phyloP scores from a whole-genome alignment of 2,113 vertebrate genomes.

The Motacilla alba region DNA sequence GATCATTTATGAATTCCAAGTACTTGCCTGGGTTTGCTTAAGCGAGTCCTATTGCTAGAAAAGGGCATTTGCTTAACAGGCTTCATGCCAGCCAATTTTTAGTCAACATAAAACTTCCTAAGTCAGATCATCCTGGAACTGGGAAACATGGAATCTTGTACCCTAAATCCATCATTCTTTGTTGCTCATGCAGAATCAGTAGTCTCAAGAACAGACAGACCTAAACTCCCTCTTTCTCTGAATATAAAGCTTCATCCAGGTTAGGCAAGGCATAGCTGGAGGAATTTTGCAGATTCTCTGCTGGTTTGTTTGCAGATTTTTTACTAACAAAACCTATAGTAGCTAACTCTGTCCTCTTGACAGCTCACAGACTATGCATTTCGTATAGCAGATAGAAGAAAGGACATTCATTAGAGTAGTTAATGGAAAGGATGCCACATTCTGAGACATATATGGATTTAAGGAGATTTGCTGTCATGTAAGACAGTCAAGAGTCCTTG shows the following conservation, averaged over 20 bases:
- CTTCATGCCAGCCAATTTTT: not conserved
- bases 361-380: not conserved
- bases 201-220: not conserved
- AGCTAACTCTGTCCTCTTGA: not conserved
- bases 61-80: not conserved
- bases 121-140: not conserved
- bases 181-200: not conserved
- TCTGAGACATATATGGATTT: not conserved
- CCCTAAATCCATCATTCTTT: not conserved
- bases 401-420: not conserved
- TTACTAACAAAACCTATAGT: not conserved
- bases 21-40: not conserved
- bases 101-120: not conserved
- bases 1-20: not conserved
- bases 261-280: not conserved
- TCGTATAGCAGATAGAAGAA: not conserved
- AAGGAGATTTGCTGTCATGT: not conserved
- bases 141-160: not conserved
- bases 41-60: not conserved
- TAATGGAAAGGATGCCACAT: not conserved
- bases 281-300: not conserved
- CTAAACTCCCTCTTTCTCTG: not conserved
- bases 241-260: not conserved
- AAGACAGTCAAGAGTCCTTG: not conserved
- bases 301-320: not conserved